phyloP scores from a whole-genome alignment of 2,888 invertebrate species.

The Ophion ellenae region DNA sequence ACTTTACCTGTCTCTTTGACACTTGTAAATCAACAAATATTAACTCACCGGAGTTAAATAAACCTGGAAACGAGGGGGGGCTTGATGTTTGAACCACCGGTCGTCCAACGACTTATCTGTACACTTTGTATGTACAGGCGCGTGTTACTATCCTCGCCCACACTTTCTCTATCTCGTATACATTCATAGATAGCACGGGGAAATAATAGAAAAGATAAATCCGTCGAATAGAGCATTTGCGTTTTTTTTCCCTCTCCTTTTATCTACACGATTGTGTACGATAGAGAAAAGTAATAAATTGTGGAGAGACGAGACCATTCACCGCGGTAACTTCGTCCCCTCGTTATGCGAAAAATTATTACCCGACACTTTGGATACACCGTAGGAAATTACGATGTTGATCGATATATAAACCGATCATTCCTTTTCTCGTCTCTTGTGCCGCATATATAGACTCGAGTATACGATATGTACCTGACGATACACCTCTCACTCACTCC shows the following conservation, averaged over 20 bases:
- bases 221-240: neutral
- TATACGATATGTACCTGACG: conserved; percentile 1
- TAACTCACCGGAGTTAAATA: conserved; percentile 72
- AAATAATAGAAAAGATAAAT: conserved; percentile 14
- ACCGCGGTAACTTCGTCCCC: conserved; percentile 7
- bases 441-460: conserved; percentile 1
- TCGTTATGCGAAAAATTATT: conserved; percentile 52
- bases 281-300: conserved; percentile 19
- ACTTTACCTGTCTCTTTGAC: conserved; percentile 77
- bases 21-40: conserved; percentile 77
- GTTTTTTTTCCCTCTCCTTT: neutral
- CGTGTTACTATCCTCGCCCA: conserved; percentile 35
- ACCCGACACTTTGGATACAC: conserved; percentile 36
- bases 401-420: conserved; percentile 56
- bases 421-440: conserved; percentile 46
- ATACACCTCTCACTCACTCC: conserved; percentile 30
- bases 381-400: conserved; percentile 45
- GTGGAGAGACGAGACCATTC: conserved; percentile 27
- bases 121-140: conserved; percentile 17
- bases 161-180: conserved; percentile 10
- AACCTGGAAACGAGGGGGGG: conserved; percentile 69
- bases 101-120: conserved; percentile 55
- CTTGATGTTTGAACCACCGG: conserved; percentile 70
- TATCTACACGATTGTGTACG: neutral
- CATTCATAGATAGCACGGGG: neutral